Conservation (phyloP, 2,888 invertebrate species). For the Macrosiphum euphorbiae region DNA sequence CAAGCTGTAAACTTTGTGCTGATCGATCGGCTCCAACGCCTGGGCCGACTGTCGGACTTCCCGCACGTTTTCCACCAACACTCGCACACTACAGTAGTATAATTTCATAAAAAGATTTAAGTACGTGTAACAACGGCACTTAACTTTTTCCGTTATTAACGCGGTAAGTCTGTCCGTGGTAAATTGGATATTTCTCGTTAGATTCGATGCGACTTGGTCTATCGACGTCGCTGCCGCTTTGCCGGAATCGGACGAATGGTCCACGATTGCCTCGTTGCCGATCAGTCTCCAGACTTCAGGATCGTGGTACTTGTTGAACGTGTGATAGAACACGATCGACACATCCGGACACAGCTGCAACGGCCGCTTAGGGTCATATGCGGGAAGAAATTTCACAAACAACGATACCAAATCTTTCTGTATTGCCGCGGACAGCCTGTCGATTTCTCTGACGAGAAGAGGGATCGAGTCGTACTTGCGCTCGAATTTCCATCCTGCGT, state of each 20-base stretch:
- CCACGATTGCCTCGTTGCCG: slow-evolving; percentile 1
- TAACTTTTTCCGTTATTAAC: background rate
- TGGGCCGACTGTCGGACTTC: background rate
- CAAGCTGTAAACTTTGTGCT: background rate
- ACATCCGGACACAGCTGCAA: background rate
- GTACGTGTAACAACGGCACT: background rate
- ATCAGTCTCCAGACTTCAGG: background rate
- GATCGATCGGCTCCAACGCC: background rate
- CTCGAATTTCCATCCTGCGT: background rate
- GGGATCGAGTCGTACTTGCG: background rate
- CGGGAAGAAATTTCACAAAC: background rate
- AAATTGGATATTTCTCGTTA: background rate
- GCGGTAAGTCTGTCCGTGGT: background rate
- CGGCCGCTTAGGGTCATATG: background rate
- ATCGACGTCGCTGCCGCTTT: background rate
- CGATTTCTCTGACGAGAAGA: background rate
- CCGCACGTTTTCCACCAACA: background rate
- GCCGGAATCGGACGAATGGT: too few relatives aligned
- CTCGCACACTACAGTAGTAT: background rate
- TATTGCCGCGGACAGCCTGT: background rate
- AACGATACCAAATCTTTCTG: background rate
- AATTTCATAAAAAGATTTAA: background rate
- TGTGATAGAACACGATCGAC: background rate
- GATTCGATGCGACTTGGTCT: background rate
- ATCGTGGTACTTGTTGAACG: background rate